These are phyloP conservation scores for Perognathus longimembris DNA, from an alignment of 2,113 vertebrate species.

Conservation along the genomic window DNA sequence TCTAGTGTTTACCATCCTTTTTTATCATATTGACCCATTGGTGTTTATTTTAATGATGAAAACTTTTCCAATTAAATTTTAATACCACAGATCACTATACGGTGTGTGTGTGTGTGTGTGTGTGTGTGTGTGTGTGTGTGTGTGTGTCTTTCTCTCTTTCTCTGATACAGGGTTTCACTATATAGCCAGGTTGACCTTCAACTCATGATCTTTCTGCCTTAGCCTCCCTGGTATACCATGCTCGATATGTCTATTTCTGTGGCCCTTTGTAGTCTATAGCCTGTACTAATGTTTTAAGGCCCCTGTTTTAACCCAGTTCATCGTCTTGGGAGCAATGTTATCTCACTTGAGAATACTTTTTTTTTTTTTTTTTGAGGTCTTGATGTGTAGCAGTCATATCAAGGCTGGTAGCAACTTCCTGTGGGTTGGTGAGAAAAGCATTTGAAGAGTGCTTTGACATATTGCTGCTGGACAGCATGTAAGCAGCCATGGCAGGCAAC, in stretches of 20 bases:
- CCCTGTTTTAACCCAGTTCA: neutral
- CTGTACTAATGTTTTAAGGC: neutral
- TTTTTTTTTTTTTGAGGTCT: neutral
- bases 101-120: too few relatives aligned
- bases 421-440: neutral
- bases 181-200: too few relatives aligned
- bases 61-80: neutral
- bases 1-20: neutral
- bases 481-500: neutral
- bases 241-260: neutral
- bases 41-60: neutral
- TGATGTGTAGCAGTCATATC: neutral
- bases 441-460: neutral
- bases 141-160: too few relatives aligned
- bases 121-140: too few relatives aligned
- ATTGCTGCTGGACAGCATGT: neutral
- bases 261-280: neutral
- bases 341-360: neutral
- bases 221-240: too few relatives aligned
- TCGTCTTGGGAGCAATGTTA: neutral
- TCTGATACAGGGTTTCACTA: too few relatives aligned
- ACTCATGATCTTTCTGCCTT: too few relatives aligned
- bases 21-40: neutral
- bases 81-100: neutral
- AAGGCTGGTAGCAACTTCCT: neutral